Base-by-base conservation (phyloP, 2,888 invertebrate genomes). In the Lymantria dispar region DNA sequence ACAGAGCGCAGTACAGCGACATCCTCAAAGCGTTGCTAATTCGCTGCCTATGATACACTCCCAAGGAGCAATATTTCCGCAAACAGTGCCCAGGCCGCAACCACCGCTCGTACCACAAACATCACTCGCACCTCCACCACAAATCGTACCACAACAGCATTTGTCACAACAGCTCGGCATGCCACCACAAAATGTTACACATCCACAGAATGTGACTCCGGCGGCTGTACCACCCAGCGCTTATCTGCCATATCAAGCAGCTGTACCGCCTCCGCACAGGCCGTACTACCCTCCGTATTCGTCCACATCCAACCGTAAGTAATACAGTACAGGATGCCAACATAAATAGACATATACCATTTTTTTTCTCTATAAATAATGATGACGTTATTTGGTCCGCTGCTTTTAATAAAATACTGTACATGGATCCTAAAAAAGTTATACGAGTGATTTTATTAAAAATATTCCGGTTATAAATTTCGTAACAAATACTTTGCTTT, bases 251-350 rank as follows among this genome's bases (percentile, higher is more conserved):
- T 71, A 54, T 43, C 68, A 68, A 31, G 56, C 64, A 3, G 52
- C 56, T 11, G 50, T 62, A 5, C 68, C 64, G 11, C 73, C 71
- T n/a, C 73, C 65, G n/a, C 41, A 52, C 14, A 50, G 67, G 8
- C 57, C 58, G 7, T 68, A 60, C 44, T 65, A 62, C 46, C 45
- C 52, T 8, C 70, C 56, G 39, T 60, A 60, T 37, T 41, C 47
- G 10, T 13, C 64, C 3, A n/a, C 45, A 11, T 7, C 52, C 12
- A 43, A 55, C 33, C 47, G 72, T 72, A 58, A 67, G 72, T 67
- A 9, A 1, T 30, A 37, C 38, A 22, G 1, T 45, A n/a, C n/a
- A 37, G 8, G 1, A 8, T 42, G 22, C 7, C 7, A 22, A 22
- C 22, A 5, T 22, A 5, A 22, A 22, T 22, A 22, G 5, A 22